Evolutionary conservation across 1,140 invertebrate species (phyloP).

Genomic region (Paracyclopina nana): DNA sequence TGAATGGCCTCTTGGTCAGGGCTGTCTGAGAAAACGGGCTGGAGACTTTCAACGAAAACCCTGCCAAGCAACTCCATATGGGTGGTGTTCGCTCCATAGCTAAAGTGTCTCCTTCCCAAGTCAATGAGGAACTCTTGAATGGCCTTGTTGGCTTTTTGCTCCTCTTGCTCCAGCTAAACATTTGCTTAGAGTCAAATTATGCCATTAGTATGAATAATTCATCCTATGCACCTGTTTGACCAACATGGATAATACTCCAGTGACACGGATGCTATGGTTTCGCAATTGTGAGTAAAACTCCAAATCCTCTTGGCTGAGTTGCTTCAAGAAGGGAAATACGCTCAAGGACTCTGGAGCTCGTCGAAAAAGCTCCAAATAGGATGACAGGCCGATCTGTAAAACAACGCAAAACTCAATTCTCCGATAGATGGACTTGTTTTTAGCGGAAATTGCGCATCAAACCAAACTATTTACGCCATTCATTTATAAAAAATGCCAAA

Average conservation of each 20-base stretch:
- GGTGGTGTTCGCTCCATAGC: background rate
- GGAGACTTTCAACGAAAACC: background rate
- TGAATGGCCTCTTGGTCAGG: background rate
- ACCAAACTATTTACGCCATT: no score
- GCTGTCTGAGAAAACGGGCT: background rate
- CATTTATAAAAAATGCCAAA: no score
- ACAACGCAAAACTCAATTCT: no score
- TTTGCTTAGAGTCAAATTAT: no score
- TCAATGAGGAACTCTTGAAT: background rate
- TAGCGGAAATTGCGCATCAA: no score
- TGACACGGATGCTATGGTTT: background rate
- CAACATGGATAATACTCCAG: background rate
- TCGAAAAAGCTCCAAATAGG: background rate
- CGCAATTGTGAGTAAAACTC: background rate
- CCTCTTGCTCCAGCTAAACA: no score
- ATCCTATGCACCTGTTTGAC: background rate
- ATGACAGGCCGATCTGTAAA: background rate
- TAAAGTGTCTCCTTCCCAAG: background rate
- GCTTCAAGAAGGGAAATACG: background rate
- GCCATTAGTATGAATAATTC: no score
- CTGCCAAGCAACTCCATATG: background rate
- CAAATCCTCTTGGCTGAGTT: background rate
- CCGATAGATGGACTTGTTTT: no score
- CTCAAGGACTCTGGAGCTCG: background rate
- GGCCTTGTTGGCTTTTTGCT: background rate